A percentile compares a stretch with the other conserved stretches of the same genome.
Conservation (phyloP, 1,140 invertebrate genomes). For the Phthorimaea operculella region DNA sequence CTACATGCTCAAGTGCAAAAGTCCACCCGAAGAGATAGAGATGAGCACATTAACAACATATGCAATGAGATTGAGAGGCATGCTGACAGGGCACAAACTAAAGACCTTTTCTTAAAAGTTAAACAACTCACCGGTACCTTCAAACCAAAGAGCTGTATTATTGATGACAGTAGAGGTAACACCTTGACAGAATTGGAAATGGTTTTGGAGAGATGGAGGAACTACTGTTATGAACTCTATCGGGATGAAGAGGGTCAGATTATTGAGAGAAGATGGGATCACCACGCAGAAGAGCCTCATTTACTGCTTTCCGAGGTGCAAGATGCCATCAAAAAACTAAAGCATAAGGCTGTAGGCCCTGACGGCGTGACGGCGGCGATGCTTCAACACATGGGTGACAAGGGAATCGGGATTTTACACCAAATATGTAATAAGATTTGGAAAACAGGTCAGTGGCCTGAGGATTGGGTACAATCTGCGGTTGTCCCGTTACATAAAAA, state of each 20-base stretch:
- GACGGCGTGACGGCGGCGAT: not conserved
- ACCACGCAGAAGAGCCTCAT: not conserved
- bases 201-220: slow-evolving; percentile 12
- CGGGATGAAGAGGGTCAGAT: not conserved
- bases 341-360: slow-evolving; percentile 1
- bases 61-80: slow-evolving; percentile 12
- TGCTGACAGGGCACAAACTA: slow-evolving; percentile 7
- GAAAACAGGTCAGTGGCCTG: not conserved
- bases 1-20: not conserved
- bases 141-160: slow-evolving; percentile 9
- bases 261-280: too few relatives aligned
- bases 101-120: slow-evolving; percentile 12
- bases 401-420: not conserved
- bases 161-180: slow-evolving; percentile 11
- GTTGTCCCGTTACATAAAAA: not conserved
- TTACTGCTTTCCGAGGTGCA: not conserved
- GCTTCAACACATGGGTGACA: not conserved
- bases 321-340: not conserved
- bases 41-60: slow-evolving; percentile 8
- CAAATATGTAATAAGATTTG: not conserved
- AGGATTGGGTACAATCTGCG: not conserved
- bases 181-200: slow-evolving; percentile 5
- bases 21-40: slow-evolving; percentile 4
- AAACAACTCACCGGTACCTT: slow-evolving; percentile 3
- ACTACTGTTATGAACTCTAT: slow-evolving; percentile 7